Evolutionary conservation across 2,888 invertebrate genomes (phyloP).

Genomic region (Chrysodeixis includens): DNA sequence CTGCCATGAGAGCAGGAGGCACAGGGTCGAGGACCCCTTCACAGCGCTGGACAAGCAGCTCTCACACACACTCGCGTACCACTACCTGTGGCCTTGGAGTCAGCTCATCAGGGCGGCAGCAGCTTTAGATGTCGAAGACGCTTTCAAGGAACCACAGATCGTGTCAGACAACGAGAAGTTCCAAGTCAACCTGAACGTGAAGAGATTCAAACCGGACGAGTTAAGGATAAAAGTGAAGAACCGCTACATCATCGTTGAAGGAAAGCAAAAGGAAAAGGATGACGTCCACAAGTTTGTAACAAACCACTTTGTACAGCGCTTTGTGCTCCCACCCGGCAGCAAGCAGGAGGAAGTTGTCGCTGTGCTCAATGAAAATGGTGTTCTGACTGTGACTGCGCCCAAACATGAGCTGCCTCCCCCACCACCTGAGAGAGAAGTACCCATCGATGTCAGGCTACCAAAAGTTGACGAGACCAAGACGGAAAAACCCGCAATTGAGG

Average conservation of each 20-base stretch:
- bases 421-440: constrained; percentile 79
- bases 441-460: constrained; percentile 75
- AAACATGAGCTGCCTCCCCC: constrained; percentile 83
- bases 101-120: constrained; percentile 79
- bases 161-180: constrained; percentile 76
- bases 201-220: constrained; percentile 80
- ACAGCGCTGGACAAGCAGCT: constrained; percentile 77
- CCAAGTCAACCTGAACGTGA: constrained; percentile 77
- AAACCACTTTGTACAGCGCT: constrained; percentile 83
- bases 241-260: constrained; percentile 80
- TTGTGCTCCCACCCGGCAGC: constrained; percentile 78
- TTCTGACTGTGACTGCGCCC: constrained; percentile 77
- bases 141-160: constrained; percentile 79
- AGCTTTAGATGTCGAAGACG: constrained; percentile 72
- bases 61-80: constrained; percentile 77
- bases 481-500: constrained; percentile 58
- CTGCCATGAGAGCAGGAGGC: constrained; percentile 68
- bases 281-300: constrained; percentile 73
- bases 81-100: constrained; percentile 85
- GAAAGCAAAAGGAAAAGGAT: constrained; percentile 76
- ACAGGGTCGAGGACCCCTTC: constrained; percentile 76
- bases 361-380: constrained; percentile 76
- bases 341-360: constrained; percentile 82
- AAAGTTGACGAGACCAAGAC: constrained; percentile 59
- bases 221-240: constrained; percentile 82